phyloP scores from a whole-genome alignment of 2,113 vertebrate species.

The Camelus bactrianus region DNA sequence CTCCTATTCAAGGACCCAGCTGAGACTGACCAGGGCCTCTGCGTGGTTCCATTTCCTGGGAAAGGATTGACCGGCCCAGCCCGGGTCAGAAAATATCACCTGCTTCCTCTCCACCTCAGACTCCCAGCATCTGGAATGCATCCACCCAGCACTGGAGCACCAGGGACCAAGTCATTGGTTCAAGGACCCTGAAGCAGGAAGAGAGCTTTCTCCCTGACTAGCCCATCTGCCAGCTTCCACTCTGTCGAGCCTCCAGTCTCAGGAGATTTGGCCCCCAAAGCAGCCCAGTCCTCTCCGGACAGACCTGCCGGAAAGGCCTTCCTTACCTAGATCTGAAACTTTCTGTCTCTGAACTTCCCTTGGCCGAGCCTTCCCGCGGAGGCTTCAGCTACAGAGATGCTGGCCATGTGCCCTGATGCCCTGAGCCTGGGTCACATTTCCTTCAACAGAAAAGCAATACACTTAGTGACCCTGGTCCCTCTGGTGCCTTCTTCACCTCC shows the following conservation, averaged over 20 bases:
- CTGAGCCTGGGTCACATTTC: background rate
- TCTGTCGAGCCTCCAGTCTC: background rate
- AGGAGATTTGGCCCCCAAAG: no score
- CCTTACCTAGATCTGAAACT: no score
- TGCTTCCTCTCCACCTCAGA: background rate
- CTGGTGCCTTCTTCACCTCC: background rate
- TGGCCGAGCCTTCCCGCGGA: fast-evolving
- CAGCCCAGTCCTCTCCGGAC: background rate
- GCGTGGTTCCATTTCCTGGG: background rate
- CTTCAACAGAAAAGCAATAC: background rate
- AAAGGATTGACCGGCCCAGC: background rate
- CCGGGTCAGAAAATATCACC: background rate
- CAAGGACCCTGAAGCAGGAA: background rate
- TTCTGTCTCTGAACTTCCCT: background rate
- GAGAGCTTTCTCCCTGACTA: no score
- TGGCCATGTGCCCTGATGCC: background rate
- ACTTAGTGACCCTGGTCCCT: background rate
- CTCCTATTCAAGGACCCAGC: background rate
- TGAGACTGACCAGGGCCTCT: background rate
- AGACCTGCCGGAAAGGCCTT: background rate
- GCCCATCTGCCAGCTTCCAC: background rate
- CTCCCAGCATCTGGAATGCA: background rate
- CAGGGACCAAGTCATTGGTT: background rate
- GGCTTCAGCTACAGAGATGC: background rate
- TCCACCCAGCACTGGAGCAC: background rate